phyloP scores from a whole-genome alignment of 2,888 invertebrate species.

The Agonopterix alstromeriana region DNA sequence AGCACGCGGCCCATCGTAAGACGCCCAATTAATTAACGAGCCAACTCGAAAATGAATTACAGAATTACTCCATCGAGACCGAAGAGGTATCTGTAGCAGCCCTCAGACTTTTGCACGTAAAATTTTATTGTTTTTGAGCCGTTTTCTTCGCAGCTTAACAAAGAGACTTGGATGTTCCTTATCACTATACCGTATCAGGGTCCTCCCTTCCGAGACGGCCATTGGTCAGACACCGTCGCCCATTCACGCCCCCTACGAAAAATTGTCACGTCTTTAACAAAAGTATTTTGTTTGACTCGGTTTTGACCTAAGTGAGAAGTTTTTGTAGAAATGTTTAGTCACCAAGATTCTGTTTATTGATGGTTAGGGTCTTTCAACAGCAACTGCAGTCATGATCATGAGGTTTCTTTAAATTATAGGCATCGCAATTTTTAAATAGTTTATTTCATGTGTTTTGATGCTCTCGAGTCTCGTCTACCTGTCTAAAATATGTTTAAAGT shows the following conservation, averaged over 20 bases:
- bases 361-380: too few relatives aligned
- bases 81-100: neutral
- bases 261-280: constrained; percentile 1
- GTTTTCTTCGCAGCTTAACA: constrained; percentile 10
- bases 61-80: constrained; percentile 52
- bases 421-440: too few relatives aligned
- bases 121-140: constrained; percentile 35
- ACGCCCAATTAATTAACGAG: constrained; percentile 68
- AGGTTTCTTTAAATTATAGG: too few relatives aligned
- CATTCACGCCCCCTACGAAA: constrained; percentile 52
- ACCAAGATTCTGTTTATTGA: too few relatives aligned
- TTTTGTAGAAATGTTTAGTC: too few relatives aligned
- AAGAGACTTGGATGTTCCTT: constrained; percentile 19
- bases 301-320: neutral
- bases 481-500: too few relatives aligned
- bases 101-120: constrained; percentile 41
- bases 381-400: too few relatives aligned
- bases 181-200: constrained; percentile 33
- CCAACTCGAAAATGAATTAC: constrained; percentile 60
- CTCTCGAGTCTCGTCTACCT: too few relatives aligned
- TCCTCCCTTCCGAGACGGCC: constrained; percentile 48
- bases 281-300: neutral
- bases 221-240: constrained; percentile 48
- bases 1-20: constrained; percentile 51
- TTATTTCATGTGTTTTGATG: too few relatives aligned